Percentiles rank a stretch among this genome's conserved stretches.
phyloP scores from a whole-genome alignment of 2,113 vertebrate species.

The Dipodomys ordii region DNA sequence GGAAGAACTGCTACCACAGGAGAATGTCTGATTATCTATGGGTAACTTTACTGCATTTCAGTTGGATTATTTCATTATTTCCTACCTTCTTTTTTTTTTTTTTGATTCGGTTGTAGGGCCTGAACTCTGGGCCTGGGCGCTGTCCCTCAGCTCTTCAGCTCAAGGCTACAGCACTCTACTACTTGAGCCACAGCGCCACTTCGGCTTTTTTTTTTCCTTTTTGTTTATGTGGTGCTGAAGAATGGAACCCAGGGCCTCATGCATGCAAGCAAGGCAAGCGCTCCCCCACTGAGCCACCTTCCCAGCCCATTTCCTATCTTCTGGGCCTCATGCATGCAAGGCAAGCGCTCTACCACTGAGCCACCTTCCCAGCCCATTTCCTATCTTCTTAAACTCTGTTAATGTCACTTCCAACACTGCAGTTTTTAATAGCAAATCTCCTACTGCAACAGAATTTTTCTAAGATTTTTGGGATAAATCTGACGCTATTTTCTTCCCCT shows the following conservation, averaged over 20 bases:
- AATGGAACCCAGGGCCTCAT: too few relatives aligned
- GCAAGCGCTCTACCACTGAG: too few relatives aligned
- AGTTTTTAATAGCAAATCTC: constrained; percentile 20
- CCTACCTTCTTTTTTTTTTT: neutral
- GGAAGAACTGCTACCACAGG: constrained; percentile 40
- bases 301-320: neutral
- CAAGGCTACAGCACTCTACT: too few relatives aligned
- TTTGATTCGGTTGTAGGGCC: too few relatives aligned
- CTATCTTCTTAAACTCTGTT: constrained; percentile 14
- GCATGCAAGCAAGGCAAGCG: too few relatives aligned
- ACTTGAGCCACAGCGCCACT: too few relatives aligned
- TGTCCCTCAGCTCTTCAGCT: too few relatives aligned
- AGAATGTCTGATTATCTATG: constrained; percentile 57
- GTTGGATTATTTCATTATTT: constrained; percentile 56
- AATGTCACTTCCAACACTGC: constrained; percentile 46
- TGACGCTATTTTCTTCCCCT: neutral
- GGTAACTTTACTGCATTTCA: constrained; percentile 55
- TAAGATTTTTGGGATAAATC: constrained; percentile 2
- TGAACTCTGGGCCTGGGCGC: too few relatives aligned
- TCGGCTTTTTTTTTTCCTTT: too few relatives aligned
- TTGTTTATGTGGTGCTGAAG: too few relatives aligned
- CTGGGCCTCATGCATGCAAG: neutral
- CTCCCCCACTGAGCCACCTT: too few relatives aligned
- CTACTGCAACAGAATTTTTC: neutral
- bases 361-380: neutral